Conservation (phyloP, 2,888 invertebrate genomes). For the Polymixis lichenea region DNA sequence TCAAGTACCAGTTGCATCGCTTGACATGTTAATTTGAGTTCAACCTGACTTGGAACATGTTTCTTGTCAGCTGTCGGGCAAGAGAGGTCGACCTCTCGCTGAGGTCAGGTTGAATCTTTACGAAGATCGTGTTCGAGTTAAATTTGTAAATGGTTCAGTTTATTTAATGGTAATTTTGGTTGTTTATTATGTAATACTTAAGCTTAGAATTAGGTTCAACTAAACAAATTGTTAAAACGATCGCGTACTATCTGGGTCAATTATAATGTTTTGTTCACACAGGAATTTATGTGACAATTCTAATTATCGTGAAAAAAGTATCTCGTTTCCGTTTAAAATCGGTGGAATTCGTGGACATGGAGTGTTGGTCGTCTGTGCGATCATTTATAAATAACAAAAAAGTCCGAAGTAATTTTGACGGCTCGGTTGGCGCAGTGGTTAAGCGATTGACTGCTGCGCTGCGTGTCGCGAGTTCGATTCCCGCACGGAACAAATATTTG, state of each 20-base stretch:
- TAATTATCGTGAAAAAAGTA: background rate
- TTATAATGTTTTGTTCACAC: background rate
- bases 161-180: background rate
- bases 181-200: background rate
- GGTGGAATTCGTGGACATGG: background rate
- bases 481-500: no score
- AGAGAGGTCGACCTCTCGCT: conserved; percentile 41
- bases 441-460: no score
- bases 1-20: conserved; percentile 32
- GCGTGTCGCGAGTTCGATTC: no score
- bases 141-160: conserved; percentile 19
- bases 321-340: background rate
- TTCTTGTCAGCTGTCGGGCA: conserved; percentile 33
- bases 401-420: no score
- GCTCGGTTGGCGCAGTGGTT: no score
- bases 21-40: conserved; percentile 58
- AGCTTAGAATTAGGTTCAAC: background rate
- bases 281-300: background rate
- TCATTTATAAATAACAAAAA: background rate
- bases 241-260: no score
- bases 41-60: conserved; percentile 47
- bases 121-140: conserved; percentile 2
- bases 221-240: background rate
- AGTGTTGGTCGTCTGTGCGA: background rate
- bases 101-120: conserved; percentile 47